Evolutionary conservation across 2,888 invertebrate species (phyloP).

Genomic region (Yponomeuta cagnagella): DNA sequence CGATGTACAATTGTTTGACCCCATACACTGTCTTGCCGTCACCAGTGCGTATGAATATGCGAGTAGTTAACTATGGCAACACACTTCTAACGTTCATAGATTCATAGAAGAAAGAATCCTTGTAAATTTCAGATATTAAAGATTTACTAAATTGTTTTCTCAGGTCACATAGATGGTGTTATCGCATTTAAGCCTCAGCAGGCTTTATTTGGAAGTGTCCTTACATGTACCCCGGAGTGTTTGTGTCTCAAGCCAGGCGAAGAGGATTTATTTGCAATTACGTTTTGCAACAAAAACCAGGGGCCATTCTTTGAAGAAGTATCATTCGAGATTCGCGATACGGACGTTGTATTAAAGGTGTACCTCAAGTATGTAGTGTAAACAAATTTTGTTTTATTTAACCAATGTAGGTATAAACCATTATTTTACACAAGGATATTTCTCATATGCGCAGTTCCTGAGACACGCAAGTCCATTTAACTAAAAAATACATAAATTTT

Average conservation of each 20-base stretch:
- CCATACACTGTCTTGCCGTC: too few species aligned
- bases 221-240: constrained; percentile 65
- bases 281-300: constrained; percentile 74
- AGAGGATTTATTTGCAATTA: constrained; percentile 68
- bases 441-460: too few species aligned
- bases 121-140: too few species aligned
- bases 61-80: too few species aligned
- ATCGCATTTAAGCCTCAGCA: constrained; percentile 60
- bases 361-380: constrained; percentile 70
- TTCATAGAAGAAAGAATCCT: too few species aligned
- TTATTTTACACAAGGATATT: neutral
- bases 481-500: too few species aligned
- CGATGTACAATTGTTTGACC: too few species aligned
- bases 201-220: constrained; percentile 74
- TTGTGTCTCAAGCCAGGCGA: constrained; percentile 66
- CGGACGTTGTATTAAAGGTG: constrained; percentile 69
- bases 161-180: constrained; percentile 77
- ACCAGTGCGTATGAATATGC: too few species aligned
- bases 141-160: neutral
- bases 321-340: constrained; percentile 75
- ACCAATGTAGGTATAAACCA: neutral
- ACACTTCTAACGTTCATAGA: neutral
- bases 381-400: neutral
- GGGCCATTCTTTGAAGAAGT: constrained; percentile 79
- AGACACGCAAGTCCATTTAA: too few species aligned